Evolutionary conservation across 2,888 invertebrate species (phyloP).

Genomic region (Liopterus haemorrhoidalis): DNA sequence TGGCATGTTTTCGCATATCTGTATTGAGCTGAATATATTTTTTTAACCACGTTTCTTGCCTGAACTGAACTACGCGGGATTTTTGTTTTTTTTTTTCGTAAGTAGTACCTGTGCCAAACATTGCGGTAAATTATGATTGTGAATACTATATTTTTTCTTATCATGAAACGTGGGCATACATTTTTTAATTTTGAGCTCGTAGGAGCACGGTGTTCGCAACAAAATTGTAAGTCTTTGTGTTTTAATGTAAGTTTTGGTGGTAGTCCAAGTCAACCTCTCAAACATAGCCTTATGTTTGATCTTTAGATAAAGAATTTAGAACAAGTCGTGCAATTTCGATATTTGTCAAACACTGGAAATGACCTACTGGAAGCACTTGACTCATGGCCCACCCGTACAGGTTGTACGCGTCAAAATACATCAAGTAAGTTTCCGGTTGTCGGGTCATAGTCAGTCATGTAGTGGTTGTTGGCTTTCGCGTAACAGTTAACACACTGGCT

Average conservation of each 20-base stretch:
- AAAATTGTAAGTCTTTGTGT: slow-evolving; percentile 37
- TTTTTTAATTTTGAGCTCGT: no score
- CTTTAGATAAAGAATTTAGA: slow-evolving; percentile 9
- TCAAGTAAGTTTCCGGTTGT: slow-evolving; percentile 30
- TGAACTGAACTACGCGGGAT: slow-evolving; percentile 35
- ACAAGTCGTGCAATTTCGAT: slow-evolving; percentile 19
- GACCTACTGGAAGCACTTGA: slow-evolving; percentile 32
- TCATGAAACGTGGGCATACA: no score
- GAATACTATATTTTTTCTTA: slow-evolving; percentile 38
- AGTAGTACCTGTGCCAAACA: no score
- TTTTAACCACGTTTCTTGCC: slow-evolving; percentile 37
- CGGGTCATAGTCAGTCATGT: slow-evolving; percentile 33
- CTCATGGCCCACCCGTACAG: slow-evolving; percentile 31
- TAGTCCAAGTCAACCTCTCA: slow-evolving; percentile 39
- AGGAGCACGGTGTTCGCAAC: slow-evolving; percentile 20
- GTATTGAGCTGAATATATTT: slow-evolving; percentile 39
- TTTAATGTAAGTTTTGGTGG: slow-evolving; percentile 37
- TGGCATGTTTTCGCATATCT: slow-evolving; percentile 30
- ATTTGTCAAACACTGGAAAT: slow-evolving; percentile 35
- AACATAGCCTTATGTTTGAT: slow-evolving; percentile 32
- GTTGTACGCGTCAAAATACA: slow-evolving; percentile 36
- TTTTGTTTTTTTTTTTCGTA: no score
- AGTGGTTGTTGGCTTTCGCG: slow-evolving; percentile 34
- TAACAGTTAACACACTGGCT: slow-evolving; percentile 32
- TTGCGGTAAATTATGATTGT: slow-evolving; percentile 35